phyloP scores from a whole-genome alignment of 2,113 vertebrate genomes.

The Hemiprocne comata region DNA sequence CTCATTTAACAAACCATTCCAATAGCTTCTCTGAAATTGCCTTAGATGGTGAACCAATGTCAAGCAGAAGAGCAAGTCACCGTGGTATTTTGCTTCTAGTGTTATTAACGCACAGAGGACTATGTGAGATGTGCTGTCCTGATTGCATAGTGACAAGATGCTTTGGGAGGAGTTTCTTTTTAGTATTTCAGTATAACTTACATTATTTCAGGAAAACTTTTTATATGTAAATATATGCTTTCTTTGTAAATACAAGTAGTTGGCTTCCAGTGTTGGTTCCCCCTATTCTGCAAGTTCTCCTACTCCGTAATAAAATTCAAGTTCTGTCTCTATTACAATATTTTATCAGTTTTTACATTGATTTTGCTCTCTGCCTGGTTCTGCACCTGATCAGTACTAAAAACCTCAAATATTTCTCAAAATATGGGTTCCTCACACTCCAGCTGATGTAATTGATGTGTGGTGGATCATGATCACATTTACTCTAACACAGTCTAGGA shows the following conservation, averaged over 20 bases:
- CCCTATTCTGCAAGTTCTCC: neutral
- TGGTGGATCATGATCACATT: neutral
- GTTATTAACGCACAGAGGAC: neutral
- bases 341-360: neutral
- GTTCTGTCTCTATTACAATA: neutral
- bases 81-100: neutral
- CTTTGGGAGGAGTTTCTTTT: neutral
- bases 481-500: neutral
- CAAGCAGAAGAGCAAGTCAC: neutral
- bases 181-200: neutral
- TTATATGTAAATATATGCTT: neutral
- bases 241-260: neutral
- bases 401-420: neutral
- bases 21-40: conserved; percentile 1
- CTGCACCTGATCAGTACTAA: neutral
- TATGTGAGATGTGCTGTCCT: neutral
- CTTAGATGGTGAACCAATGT: conserved; percentile 23
- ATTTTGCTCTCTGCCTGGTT: neutral
- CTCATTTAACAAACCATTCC: neutral
- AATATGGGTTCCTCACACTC: neutral
- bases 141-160: neutral
- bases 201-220: neutral
- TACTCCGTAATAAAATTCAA: neutral
- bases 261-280: neutral
- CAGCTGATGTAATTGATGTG: neutral